Conservation (phyloP, 1,140 invertebrate genomes). For the Belonocnema kinseyi region DNA sequence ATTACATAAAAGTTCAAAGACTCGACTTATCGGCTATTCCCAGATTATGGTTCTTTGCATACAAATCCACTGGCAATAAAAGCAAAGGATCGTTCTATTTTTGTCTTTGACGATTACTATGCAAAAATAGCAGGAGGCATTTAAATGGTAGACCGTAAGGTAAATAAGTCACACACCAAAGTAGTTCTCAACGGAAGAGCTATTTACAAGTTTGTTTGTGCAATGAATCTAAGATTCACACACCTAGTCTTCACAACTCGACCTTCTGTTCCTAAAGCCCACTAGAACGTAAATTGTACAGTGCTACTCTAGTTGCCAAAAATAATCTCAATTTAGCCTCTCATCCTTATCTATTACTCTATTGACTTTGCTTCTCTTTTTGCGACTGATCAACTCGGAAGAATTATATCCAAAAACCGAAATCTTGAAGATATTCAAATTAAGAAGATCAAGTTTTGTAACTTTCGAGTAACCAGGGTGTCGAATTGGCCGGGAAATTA, state of each 20-base stretch:
- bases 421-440: too few species aligned
- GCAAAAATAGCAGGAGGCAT: constrained; percentile 46
- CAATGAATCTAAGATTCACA: background rate
- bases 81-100: constrained; percentile 47
- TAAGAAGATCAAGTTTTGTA: too few species aligned
- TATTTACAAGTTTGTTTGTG: background rate
- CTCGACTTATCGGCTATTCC: background rate
- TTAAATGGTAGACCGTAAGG: constrained; percentile 32
- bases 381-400: too few species aligned
- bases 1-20: background rate
- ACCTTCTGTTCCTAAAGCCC: background rate
- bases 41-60: background rate
- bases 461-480: too few species aligned
- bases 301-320: background rate
- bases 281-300: background rate
- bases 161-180: constrained; percentile 39
- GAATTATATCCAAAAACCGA: too few species aligned
- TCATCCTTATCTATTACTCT: too few species aligned
- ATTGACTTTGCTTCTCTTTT: too few species aligned
- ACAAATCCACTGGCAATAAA: constrained; percentile 38
- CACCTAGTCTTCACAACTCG: background rate
- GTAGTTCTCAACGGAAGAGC: constrained; percentile 10
- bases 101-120: constrained; percentile 36
- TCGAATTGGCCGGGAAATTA: too few species aligned
- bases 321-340: background rate